phyloP scores from a whole-genome alignment of 2,797 vertebrate species.

The Hybognathus amarus region DNA sequence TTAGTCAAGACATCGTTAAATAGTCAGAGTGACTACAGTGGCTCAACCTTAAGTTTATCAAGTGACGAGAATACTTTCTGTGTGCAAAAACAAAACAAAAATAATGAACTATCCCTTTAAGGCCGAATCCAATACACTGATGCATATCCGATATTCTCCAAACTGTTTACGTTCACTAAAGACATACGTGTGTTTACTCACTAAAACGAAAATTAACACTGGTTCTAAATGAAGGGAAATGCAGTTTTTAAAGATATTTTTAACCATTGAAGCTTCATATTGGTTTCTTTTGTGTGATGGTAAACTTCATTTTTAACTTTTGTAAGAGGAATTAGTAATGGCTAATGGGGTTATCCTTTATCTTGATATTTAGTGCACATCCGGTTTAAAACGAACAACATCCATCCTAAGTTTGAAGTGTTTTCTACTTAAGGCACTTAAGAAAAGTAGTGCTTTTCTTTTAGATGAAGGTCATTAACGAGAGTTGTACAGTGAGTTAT shows the following conservation, averaged over 20 bases:
- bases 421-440: not conserved
- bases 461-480: not conserved
- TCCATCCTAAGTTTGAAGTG: slow-evolving; percentile 1
- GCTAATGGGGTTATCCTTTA: not conserved
- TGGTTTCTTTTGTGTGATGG: not conserved
- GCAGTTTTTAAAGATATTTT: not conserved
- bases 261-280: not conserved
- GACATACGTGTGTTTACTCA: too few species aligned
- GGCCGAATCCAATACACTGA: too few species aligned
- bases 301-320: not conserved
- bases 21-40: too few species aligned
- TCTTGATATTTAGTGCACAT: not conserved
- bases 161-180: too few species aligned
- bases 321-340: not conserved
- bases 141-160: too few species aligned
- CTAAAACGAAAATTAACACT: too few species aligned
- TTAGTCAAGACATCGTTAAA: too few species aligned
- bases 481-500: not conserved
- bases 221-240: not conserved
- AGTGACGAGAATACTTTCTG: too few species aligned
- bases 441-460: not conserved
- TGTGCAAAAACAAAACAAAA: too few species aligned
- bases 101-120: too few species aligned
- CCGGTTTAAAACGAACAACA: not conserved
- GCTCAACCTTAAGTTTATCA: too few species aligned